phyloP scores from a whole-genome alignment of 2,888 invertebrate species.

The Tanypteryx hageni region DNA sequence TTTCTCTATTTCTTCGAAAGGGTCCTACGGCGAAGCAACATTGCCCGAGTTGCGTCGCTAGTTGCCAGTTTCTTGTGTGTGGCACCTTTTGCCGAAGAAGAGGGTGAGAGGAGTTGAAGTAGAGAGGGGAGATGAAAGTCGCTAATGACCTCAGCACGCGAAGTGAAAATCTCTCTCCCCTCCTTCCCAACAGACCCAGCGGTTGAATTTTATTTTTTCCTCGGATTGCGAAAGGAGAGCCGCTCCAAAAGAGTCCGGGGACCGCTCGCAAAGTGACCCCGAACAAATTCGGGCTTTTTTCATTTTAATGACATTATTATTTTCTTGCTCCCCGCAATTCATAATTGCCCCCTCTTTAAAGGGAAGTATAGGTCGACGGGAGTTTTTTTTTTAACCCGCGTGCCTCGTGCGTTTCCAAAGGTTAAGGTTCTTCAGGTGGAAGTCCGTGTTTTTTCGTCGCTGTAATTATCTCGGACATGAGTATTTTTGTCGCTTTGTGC shows the following conservation, averaged over 20 bases:
- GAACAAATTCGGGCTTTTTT: background rate
- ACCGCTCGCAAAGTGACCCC: background rate
- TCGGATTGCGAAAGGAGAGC: background rate
- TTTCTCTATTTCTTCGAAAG: no score
- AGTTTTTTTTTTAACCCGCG: background rate
- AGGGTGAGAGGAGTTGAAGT: background rate
- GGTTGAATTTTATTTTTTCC: background rate
- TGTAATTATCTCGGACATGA: no score
- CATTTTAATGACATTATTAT: background rate
- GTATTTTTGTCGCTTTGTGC: no score
- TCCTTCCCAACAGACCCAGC: background rate
- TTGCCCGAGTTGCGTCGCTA: no score
- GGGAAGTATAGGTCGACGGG: background rate
- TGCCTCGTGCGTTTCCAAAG: background rate
- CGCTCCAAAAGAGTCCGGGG: background rate
- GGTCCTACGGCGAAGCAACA: no score
- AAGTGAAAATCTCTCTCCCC: background rate
- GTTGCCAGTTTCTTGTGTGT: no score
- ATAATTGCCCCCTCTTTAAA: background rate
- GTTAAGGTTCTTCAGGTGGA: background rate
- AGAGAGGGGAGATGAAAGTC: background rate
- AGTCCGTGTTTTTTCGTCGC: background rate
- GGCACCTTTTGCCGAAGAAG: no score
- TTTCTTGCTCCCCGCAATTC: background rate
- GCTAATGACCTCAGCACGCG: slow-evolving; percentile 8